Percentiles rank a stretch among this genome's conserved stretches.
These are phyloP conservation scores for Congeria kusceri DNA, from an alignment of 2,888 invertebrate genomes.

Conservation along the genomic window DNA sequence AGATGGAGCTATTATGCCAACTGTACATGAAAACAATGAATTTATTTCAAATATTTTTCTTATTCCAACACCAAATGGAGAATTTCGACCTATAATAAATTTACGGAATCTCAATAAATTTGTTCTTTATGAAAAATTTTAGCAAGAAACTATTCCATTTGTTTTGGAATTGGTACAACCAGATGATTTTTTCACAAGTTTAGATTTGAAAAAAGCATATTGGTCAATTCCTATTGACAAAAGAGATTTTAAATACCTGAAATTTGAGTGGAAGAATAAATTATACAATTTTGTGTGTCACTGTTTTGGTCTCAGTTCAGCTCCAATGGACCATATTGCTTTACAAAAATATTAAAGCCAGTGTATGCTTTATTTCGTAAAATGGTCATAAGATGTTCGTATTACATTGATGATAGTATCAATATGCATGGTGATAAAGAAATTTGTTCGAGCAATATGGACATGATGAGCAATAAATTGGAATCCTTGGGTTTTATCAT, in stretches of 20 bases:
- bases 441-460: constrained; percentile 17
- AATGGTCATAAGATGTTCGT: not conserved
- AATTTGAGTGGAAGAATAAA: not conserved
- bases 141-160: constrained; percentile 24
- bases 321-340: not conserved
- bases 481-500: constrained; percentile 22
- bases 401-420: constrained; percentile 44
- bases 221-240: constrained; percentile 3
- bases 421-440: constrained; percentile 12
- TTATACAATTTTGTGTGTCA: constrained; percentile 1
- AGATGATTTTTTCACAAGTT: not conserved
- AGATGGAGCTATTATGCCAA: no score
- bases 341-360: not conserved
- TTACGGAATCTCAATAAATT: not conserved
- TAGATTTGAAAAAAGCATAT: not conserved
- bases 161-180: constrained; percentile 21
- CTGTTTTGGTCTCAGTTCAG: not conserved
- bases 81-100: no score
- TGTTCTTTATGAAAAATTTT: constrained; percentile 22
- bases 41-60: no score
- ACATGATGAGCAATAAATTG: constrained; percentile 5
- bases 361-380: constrained; percentile 6
- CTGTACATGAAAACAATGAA: no score
- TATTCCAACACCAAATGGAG: no score
- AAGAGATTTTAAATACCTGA: not conserved